Evolutionary conservation across 1,140 invertebrate genomes (phyloP).

Genomic region (Diorhabda elongata): DNA sequence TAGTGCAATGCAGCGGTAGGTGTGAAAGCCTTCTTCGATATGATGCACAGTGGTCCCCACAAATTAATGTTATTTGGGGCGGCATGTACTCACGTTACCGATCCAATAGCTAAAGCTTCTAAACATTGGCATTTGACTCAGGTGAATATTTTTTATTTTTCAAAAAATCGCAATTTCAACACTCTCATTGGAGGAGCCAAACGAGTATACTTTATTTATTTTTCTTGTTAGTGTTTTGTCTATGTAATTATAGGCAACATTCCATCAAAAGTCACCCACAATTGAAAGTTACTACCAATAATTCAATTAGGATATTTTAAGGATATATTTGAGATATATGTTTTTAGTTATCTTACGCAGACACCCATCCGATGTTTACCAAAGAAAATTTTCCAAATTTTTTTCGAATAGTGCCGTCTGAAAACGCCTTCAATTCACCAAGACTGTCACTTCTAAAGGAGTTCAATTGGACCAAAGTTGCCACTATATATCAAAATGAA

Average conservation of each 20-base stretch:
- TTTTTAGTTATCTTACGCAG: conserved; percentile 88
- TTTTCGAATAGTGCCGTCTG: conserved; percentile 92
- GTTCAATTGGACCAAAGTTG: conserved; percentile 97
- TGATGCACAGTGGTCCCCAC: conserved; percentile 88
- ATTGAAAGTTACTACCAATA: not conserved
- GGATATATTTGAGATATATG: not conserved
- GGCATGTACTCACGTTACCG: conserved; percentile 93
- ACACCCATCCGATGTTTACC: conserved; percentile 97
- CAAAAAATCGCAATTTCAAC: too few species aligned
- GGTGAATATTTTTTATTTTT: conserved; percentile 50
- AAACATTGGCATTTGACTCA: conserved; percentile 95
- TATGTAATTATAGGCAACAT: too few species aligned
- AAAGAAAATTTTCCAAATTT: conserved; percentile 92
- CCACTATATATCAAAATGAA: conserved; percentile 96
- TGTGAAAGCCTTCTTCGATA: conserved; percentile 96
- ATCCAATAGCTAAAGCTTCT: conserved; percentile 95
- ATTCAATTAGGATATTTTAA: not conserved
- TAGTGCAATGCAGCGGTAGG: conserved; percentile 98
- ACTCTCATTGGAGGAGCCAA: too few species aligned
- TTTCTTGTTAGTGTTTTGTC: too few species aligned
- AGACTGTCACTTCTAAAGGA: conserved; percentile 79
- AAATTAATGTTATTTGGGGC: conserved; percentile 96
- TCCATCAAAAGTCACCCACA: too few species aligned
- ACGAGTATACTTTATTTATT: too few species aligned
- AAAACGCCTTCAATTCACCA: conserved; percentile 93